phyloP scores from a whole-genome alignment of 2,113 vertebrate genomes.

The Atractosteus spatula region DNA sequence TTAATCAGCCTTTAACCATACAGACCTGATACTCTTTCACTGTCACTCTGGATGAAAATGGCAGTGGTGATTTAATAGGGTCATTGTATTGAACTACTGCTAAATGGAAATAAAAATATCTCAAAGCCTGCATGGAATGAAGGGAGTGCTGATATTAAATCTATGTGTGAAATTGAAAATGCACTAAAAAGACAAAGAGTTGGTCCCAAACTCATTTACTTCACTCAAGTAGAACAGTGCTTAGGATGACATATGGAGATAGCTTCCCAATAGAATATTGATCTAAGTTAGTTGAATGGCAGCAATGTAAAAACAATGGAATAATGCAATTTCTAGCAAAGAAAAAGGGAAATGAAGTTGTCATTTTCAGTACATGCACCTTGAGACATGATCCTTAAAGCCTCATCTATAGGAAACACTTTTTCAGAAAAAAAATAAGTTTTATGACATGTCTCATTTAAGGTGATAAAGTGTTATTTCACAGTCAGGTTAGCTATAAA shows the following conservation, averaged over 20 bases:
- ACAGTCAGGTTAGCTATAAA: conserved; percentile 27
- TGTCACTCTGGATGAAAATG: background rate
- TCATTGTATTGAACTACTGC: conserved; percentile 19
- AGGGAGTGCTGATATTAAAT: conserved; percentile 25
- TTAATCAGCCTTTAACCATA: conserved; percentile 9
- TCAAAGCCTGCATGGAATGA: conserved; percentile 36
- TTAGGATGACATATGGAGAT: conserved; percentile 32
- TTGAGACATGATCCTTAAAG: conserved; percentile 8
- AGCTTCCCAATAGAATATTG: conserved; percentile 56
- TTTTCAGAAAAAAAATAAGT: conserved; percentile 20
- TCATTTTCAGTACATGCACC: conserved; percentile 30
- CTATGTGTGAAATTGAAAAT: conserved; percentile 51
- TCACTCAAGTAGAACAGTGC: conserved; percentile 21
- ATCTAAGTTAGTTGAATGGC: conserved; percentile 45
- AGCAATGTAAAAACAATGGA: conserved; percentile 42
- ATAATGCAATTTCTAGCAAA: conserved; percentile 28
- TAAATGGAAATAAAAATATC: conserved; percentile 32
- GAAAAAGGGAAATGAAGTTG: conserved; percentile 46
- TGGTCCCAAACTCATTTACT: conserved; percentile 44
- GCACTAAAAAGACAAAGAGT: conserved; percentile 32
- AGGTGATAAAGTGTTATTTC: conserved; percentile 33
- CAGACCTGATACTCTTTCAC: background rate
- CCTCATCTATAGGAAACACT: conserved; percentile 31
- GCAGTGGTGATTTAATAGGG: conserved; percentile 40
- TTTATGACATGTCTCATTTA: conserved; percentile 38